A percentile compares a stretch with the other conserved stretches of the same genome.
Evolutionary conservation across 92 coral and sea anemone species (phyloP).

Genomic region (Porites evermanni): DNA sequence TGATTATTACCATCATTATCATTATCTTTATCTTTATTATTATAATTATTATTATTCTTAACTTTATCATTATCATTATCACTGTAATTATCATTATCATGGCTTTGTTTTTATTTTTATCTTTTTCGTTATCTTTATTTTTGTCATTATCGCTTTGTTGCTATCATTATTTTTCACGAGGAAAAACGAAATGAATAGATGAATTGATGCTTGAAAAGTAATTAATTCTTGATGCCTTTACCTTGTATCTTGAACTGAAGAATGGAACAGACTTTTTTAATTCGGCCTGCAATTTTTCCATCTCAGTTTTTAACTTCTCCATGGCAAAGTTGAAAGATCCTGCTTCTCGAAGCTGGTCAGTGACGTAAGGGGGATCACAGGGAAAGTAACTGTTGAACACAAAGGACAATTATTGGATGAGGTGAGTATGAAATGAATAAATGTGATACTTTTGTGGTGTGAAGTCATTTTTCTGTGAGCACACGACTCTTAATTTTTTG

Average conservation of each 20-base stretch:
- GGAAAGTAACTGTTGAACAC: slow-evolving; percentile 64
- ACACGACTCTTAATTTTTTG: no score
- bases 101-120: background rate
- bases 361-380: slow-evolving; percentile 74
- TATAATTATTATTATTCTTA: background rate
- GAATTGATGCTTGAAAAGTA: no score
- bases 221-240: background rate
- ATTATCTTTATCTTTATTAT: slow-evolving; percentile 43
- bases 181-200: no score
- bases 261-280: slow-evolving; percentile 69
- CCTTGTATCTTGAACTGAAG: slow-evolving; percentile 84
- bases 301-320: slow-evolving; percentile 45
- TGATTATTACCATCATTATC: background rate
- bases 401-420: background rate
- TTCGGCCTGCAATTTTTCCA: slow-evolving; percentile 65
- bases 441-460: background rate
- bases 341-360: slow-evolving; percentile 44
- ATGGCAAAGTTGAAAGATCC: slow-evolving; percentile 57
- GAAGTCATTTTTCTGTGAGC: no score
- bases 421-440: background rate
- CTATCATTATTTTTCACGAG: background rate
- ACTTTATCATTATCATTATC: background rate
- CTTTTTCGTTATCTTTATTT: background rate
- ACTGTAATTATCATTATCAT: background rate
- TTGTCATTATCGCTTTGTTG: background rate